Conservation (phyloP, 2,888 invertebrate species). For the Acanthoscelides obtectus region DNA sequence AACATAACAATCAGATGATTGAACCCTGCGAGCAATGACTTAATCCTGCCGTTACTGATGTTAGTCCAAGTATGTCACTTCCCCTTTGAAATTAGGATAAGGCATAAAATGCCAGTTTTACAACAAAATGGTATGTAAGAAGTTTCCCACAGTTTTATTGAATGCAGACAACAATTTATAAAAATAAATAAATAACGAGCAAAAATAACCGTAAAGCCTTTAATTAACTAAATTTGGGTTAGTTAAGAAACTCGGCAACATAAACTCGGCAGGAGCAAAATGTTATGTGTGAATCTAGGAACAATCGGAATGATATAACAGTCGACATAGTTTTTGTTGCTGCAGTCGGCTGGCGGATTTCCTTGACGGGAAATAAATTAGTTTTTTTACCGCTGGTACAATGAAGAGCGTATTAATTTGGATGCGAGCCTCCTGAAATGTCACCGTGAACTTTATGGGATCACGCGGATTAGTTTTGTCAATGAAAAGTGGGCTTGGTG, state of each 20-base stretch:
- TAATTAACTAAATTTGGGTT: constrained; percentile 16
- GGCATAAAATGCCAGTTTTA: too few relatives aligned
- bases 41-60: too few relatives aligned
- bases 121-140: background rate
- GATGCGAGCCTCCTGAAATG: background rate
- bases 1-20: too few relatives aligned
- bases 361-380: constrained; percentile 5
- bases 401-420: background rate
- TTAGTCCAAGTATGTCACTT: too few relatives aligned
- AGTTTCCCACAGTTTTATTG: background rate
- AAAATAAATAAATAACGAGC: background rate
- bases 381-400: background rate
- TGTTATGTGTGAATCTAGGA: constrained; percentile 24
- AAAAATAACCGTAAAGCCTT: constrained; percentile 4
- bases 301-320: constrained; percentile 27
- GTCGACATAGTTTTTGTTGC: constrained; percentile 22
- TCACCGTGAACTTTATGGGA: background rate
- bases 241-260: constrained; percentile 14
- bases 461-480: background rate
- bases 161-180: background rate
- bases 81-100: too few relatives aligned
- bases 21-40: too few relatives aligned
- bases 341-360: constrained; percentile 13
- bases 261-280: constrained; percentile 15
- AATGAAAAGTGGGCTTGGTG: background rate